These are phyloP conservation scores for Pantherophis alleghaniensis DNA, from an alignment of 2,797 vertebrate genomes.

Conservation along the genomic window DNA sequence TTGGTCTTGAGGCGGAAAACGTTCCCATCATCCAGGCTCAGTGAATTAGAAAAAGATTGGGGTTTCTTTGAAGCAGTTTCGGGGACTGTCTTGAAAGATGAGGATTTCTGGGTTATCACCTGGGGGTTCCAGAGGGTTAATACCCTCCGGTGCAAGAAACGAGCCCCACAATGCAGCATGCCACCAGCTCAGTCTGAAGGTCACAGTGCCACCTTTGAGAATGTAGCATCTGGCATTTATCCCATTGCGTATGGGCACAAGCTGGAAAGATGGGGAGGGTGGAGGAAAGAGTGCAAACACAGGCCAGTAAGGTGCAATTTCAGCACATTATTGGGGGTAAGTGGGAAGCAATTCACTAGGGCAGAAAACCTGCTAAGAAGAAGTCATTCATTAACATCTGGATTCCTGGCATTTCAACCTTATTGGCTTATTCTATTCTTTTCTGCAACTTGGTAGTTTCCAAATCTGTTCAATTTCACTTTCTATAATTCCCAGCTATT, in stretches of 20 bases:
- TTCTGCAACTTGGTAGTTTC: background rate
- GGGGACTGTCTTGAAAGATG: background rate
- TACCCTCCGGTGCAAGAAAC: background rate
- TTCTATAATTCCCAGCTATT: background rate
- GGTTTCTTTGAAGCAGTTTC: background rate
- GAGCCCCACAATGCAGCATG: background rate
- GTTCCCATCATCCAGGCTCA: slow-evolving; percentile 78
- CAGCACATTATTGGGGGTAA: background rate
- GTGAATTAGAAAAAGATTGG: background rate
- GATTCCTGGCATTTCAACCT: background rate
- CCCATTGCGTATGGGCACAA: background rate
- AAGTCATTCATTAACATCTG: slow-evolving; percentile 31
- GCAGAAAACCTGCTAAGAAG: slow-evolving; percentile 6
- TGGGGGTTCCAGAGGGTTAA: background rate
- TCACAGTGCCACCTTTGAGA: background rate
- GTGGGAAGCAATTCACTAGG: background rate
- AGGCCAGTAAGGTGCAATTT: background rate
- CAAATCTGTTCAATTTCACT: background rate
- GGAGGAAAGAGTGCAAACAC: background rate
- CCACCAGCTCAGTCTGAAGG: background rate
- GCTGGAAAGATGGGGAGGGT: background rate
- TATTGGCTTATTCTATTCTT: background rate
- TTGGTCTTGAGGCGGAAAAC: slow-evolving; percentile 81
- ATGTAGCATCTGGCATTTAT: background rate
- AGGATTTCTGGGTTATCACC: background rate